phyloP scores from a whole-genome alignment of 2,888 invertebrate species.

The Gymnoscelis rufifasciata region DNA sequence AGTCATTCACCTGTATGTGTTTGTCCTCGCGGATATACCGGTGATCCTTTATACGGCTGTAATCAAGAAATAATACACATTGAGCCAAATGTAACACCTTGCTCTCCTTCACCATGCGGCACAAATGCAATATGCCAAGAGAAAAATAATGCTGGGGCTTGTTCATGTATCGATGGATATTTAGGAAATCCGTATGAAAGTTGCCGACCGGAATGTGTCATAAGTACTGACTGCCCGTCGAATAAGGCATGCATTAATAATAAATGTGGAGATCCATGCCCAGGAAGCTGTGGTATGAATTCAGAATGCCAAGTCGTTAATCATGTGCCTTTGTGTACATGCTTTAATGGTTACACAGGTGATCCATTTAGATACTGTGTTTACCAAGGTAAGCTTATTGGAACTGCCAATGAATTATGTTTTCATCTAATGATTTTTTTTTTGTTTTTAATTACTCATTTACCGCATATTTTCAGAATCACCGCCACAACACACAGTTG shows the following conservation, averaged over 20 bases:
- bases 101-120: conserved; percentile 82
- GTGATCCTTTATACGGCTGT: conserved; percentile 87
- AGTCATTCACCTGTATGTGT: conserved; percentile 88
- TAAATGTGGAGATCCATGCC: conserved; percentile 87
- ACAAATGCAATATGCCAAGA: conserved; percentile 82
- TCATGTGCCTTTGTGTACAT: conserved; percentile 84
- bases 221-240: conserved; percentile 85
- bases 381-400: conserved; percentile 55
- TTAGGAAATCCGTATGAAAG: conserved; percentile 89
- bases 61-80: conserved; percentile 49
- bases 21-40: conserved; percentile 83
- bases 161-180: conserved; percentile 84
- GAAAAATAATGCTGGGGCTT: conserved; percentile 81
- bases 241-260: conserved; percentile 84
- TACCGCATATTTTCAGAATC: conserved; percentile 50
- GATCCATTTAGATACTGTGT: conserved; percentile 86
- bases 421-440: too few relatives aligned
- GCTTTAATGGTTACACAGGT: conserved; percentile 83
- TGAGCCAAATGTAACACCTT: conserved; percentile 70
- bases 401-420: background rate
- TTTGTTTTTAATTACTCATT: too few relatives aligned
- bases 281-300: conserved; percentile 86
- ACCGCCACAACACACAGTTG: conserved; percentile 69
- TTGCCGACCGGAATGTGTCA: conserved; percentile 86
- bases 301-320: conserved; percentile 86